Base-by-base conservation (phyloP, 2,888 invertebrate species). In the Drosophila maculinotata region DNA sequence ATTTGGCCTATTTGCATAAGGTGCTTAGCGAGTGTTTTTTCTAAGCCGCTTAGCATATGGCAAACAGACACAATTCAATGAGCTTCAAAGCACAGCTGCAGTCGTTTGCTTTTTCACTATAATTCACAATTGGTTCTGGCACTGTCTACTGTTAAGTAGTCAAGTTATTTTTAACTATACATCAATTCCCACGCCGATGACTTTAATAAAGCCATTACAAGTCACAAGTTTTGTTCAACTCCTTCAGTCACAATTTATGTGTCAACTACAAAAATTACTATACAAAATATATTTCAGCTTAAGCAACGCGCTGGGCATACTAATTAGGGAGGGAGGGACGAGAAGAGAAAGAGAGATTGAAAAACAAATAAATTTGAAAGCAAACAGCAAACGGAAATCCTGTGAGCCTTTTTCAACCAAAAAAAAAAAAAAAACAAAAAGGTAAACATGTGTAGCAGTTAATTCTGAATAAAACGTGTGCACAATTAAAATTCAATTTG, bases 401-500 rank as follows among this genome's bases (percentile, higher is more conserved):
- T 83, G 82, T 83, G 74, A 79, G 79, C 76, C 76, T 76, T 67
- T 72, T 57, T 54, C 36, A 10, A 42, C 25, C 41, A 36, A 26
- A 57, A 31, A 20, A 42, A 30, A 45, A 36, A 26, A 57, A 31
- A 20, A 15, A 17, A 7, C 8, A 30, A n/a, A 57, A 26, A 53
- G 70, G 58, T 59, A 49, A 71, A 80, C 83, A 83, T 74, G 73
- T 83, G 80, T 76, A 76, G 45, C 56, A 68, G 47, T 76, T 64
- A 53, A n/a, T 41, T 31, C 23, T 30, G 33, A 42, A 20, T 25
- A 25, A 25, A 28, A 56, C 30, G 69, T 64, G 66, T 57, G 47
- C 36, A 42, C 82, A 82, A 82, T 87, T 87, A 74, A 85, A 82
- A 76, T 83, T 81, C 84, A 77, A 79, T 83, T 83, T 79, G 69